phyloP scores from a whole-genome alignment of 2,888 invertebrate genomes.

The Cryptocephalus primarius region DNA sequence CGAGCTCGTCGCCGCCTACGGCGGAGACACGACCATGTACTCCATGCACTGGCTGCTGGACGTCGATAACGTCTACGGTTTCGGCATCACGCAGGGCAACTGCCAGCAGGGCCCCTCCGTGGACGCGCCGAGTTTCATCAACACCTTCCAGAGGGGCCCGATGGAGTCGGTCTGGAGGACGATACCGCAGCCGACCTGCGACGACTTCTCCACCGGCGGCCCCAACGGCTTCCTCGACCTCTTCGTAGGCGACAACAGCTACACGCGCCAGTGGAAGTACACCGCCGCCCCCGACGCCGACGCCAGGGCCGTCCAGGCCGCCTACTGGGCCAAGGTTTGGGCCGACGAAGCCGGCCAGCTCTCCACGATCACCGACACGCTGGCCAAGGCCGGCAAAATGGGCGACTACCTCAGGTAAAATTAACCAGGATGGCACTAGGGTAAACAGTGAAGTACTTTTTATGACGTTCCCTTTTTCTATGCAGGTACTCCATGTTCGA shows the following conservation, averaged over 20 bases:
- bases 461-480: not conserved
- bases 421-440: no score
- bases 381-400: conserved; percentile 17
- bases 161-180: conserved; percentile 20
- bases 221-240: conserved; percentile 15
- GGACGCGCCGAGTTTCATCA: conserved; percentile 8
- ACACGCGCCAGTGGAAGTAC: conserved; percentile 20
- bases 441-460: not conserved
- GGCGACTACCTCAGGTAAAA: conserved; percentile 18
- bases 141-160: conserved; percentile 19
- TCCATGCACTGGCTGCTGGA: conserved; percentile 20
- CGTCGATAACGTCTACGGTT: conserved; percentile 19
- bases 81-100: conserved; percentile 14
- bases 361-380: conserved; percentile 7
- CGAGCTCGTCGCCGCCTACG: conserved; percentile 15
- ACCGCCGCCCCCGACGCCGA: conserved; percentile 20
- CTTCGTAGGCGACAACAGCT: conserved; percentile 16
- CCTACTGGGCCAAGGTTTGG: conserved; percentile 18
- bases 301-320: conserved; percentile 17
- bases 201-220: conserved; percentile 16
- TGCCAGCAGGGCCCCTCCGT: conserved; percentile 16
- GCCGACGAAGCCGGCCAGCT: conserved; percentile 13
- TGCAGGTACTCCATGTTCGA: conserved; percentile 15
- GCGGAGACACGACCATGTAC: conserved; percentile 13
- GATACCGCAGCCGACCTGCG: conserved; percentile 19